A percentile compares a stretch with the other conserved stretches of the same genome.
Evolutionary conservation across 2,797 vertebrate species (phyloP).

Genomic region (Siniperca scherzeri): DNA sequence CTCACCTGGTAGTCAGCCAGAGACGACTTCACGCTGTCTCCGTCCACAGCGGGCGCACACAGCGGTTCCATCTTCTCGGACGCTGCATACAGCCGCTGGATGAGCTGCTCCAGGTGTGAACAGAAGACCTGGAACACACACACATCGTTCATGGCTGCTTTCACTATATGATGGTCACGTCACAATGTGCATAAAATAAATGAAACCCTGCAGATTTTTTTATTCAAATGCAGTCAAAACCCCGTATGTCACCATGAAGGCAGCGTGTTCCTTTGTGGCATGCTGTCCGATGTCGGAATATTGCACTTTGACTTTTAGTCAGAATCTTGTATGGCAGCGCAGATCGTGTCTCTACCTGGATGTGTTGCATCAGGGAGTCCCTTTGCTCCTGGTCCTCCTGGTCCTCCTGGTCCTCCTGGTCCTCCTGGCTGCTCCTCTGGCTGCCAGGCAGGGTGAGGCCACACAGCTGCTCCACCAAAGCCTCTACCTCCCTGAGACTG

Average conservation of each 20-base stretch:
- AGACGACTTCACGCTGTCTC: constrained; percentile 82
- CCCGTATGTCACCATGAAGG: not conserved
- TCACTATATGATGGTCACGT: not conserved
- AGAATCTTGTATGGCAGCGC: not conserved
- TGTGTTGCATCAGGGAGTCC: constrained; percentile 87
- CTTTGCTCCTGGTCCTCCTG: constrained; percentile 57
- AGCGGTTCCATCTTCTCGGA: constrained; percentile 82
- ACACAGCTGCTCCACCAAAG: constrained; percentile 73
- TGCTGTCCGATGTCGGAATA: not conserved
- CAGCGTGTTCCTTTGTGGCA: not conserved
- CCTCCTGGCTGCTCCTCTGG: constrained; percentile 57
- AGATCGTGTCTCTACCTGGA: constrained; percentile 85
- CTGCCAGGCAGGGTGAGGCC: constrained; percentile 42
- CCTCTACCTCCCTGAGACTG: constrained; percentile 58
- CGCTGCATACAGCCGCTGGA: constrained; percentile 87
- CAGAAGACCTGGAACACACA: constrained; percentile 88
- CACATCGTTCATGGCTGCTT: not conserved
- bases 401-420: constrained; percentile 41
- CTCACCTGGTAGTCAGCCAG: constrained; percentile 90
- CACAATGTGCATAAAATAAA: too few species aligned
- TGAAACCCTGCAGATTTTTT: not conserved
- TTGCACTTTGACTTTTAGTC: too few species aligned
- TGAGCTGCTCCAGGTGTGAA: constrained; percentile 90
- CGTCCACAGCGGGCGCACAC: constrained; percentile 73
- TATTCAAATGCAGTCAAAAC: not conserved